These are phyloP conservation scores for Sakesphorus luctuosus DNA, from an alignment of 2,113 vertebrate species.

Conservation along the genomic window DNA sequence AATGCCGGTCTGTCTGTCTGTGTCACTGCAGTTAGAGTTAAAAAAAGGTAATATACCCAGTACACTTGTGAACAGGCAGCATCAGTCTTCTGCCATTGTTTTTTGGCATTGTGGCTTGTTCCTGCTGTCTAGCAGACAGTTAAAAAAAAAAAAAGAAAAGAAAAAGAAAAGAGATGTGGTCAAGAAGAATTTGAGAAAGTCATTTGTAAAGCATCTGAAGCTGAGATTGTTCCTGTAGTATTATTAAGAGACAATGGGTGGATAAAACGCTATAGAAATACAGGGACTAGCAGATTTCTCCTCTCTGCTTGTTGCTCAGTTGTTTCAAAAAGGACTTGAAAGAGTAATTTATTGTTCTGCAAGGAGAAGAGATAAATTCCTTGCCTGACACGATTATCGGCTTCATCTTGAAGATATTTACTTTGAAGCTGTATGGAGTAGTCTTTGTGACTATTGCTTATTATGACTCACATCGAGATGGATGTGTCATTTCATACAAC, in stretches of 20 bases:
- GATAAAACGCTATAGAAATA: background rate
- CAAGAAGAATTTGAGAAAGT: background rate
- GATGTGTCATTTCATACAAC: background rate
- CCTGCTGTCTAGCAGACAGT: background rate
- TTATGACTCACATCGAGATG: background rate
- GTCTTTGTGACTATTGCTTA: background rate
- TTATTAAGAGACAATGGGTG: background rate
- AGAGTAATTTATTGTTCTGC: conserved; percentile 1
- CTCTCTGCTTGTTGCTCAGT: background rate
- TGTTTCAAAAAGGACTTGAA: background rate
- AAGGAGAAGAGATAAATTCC: background rate
- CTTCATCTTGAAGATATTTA: background rate
- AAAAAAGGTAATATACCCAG: background rate
- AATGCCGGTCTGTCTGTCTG: background rate
- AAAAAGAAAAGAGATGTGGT: background rate
- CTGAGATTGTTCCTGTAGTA: background rate
- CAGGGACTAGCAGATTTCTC: background rate
- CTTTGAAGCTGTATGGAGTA: background rate
- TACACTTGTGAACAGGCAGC: background rate
- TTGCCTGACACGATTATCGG: background rate
- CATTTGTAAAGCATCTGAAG: background rate
- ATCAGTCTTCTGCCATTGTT: background rate
- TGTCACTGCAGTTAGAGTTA: background rate
- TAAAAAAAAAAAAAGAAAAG: too few relatives aligned
- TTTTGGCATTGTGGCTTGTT: background rate